Base-by-base conservation (phyloP, 1,140 invertebrate genomes). In the Antheraea pernyi region DNA sequence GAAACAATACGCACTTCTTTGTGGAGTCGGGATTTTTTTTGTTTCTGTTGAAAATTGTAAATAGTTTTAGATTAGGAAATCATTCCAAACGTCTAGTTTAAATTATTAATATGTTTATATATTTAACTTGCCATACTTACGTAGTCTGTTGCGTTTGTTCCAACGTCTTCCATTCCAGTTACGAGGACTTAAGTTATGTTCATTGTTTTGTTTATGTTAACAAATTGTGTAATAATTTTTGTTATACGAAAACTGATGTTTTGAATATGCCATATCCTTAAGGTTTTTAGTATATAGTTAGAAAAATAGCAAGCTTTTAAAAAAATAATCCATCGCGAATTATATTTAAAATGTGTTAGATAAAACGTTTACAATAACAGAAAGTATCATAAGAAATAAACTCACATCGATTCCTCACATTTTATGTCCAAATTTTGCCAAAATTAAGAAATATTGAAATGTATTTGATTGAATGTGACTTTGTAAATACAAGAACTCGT, bases 31-130 rank as follows among this genome's bases (percentile, higher is more conserved):
- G 11, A n/a, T 11, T 13, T 3, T 19, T 59, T 85, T 59, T 85
- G 81, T 88, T 88, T 83, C 81, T 89, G 84, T 89, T 91, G 83
- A 81, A 80, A 80, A 82, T 64, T 90, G 84, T 90, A 90, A 90
- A 90, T 90, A 88, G 75, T 79, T 79, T 77, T 83, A 85, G 73
- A 70, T 59, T 84, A 83, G 80, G 72, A 73, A 42, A 87, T 83
- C 84, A 89, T 90, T 90, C 88, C 86, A 89, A 89, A 85, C 81
- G 81, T 84, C 82, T 89, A 88, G 79, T 83, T 85, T 89, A 88
- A 86, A 82, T 88, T 88, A 84, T 85, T 85, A 77, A 83, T 80
- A 88, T 86, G 84, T 87, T 86, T 85, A 84, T 85, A 85, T 76
- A 81, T 80, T 84, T 83, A 82, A 86, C 87, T 92, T 91, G 89